Percentiles rank a stretch among this genome's conserved stretches.
Conservation (phyloP, 2,888 invertebrate genomes). For the Oscheius sp. region DNA sequence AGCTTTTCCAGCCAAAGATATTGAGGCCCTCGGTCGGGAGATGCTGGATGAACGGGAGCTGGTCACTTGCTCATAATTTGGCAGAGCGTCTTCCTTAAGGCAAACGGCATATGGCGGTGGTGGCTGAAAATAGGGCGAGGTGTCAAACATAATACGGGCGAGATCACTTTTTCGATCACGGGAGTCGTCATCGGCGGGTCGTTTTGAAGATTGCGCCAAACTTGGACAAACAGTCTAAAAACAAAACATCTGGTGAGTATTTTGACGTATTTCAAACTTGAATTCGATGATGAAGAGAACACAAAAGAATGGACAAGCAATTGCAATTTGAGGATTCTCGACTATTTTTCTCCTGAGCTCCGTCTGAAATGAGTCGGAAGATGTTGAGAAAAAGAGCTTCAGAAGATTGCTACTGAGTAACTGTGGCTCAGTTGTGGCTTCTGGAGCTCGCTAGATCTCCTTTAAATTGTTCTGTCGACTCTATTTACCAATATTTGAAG, state of each 20-base stretch:
- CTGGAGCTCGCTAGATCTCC: no score
- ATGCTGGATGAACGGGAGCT: neutral
- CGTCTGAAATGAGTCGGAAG: constrained; percentile 11
- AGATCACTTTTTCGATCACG: neutral
- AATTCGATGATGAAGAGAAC: constrained; percentile 17
- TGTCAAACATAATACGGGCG: neutral
- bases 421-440: no score
- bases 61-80: constrained; percentile 7
- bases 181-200: neutral
- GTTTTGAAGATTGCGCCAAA: constrained; percentile 9
- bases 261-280: neutral
- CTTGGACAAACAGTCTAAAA: constrained; percentile 21
- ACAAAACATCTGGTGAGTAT: neutral
- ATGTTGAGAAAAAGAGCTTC: neutral
- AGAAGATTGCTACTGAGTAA: no score
- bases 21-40: neutral
- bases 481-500: constrained; percentile 11
- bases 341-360: neutral
- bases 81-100: constrained; percentile 2
- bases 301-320: neutral
- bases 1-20: neutral
- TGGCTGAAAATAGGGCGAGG: neutral
- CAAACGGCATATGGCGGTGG: constrained; percentile 20
- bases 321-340: constrained; percentile 14
- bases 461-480: neutral